phyloP scores from a whole-genome alignment of 1,140 invertebrate species.

The Drosophila obscura region DNA sequence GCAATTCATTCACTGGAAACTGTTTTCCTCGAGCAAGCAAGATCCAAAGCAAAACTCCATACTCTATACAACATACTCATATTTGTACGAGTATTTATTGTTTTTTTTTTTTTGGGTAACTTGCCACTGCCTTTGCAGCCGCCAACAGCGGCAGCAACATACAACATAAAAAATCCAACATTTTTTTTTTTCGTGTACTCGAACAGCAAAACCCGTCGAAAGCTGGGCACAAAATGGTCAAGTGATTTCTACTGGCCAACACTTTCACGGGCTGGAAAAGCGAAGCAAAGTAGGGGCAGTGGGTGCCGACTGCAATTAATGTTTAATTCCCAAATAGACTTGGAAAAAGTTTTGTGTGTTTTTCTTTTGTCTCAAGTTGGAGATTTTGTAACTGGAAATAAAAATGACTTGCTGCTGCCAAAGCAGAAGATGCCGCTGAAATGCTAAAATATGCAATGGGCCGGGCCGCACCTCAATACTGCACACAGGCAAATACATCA shows the following conservation, averaged over 20 bases:
- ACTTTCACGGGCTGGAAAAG: slow-evolving; percentile 66
- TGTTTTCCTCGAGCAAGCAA: slow-evolving; percentile 8
- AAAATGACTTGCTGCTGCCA: slow-evolving; percentile 51
- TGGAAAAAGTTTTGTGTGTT: slow-evolving; percentile 63
- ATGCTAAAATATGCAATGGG: slow-evolving; percentile 32
- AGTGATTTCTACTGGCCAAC: slow-evolving; percentile 73
- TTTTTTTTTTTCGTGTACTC: slow-evolving; percentile 61
- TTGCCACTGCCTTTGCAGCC: slow-evolving; percentile 44
- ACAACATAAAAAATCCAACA: slow-evolving; percentile 30
- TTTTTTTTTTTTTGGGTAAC: slow-evolving; percentile 52
- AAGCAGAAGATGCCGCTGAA: slow-evolving; percentile 36
- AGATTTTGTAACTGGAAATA: slow-evolving; percentile 59
- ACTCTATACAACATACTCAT: slow-evolving; percentile 19
- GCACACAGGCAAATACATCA: slow-evolving; percentile 9
- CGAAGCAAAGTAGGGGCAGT: slow-evolving; percentile 17
- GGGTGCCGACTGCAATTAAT: slow-evolving; percentile 65
- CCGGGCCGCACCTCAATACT: slow-evolving; percentile 24
- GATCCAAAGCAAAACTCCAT: slow-evolving; percentile 37
- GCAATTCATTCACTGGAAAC: slow-evolving; percentile 12
- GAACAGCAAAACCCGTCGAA: slow-evolving; percentile 53
- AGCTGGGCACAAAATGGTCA: slow-evolving; percentile 74
- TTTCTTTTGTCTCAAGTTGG: slow-evolving; percentile 37
- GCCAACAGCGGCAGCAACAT: slow-evolving; percentile 20
- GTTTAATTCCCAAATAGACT: slow-evolving; percentile 77
- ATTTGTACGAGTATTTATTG: slow-evolving; percentile 20